Base-by-base conservation (phyloP, 2,888 invertebrate genomes). In the Sinopyrophorus schimmeli region DNA sequence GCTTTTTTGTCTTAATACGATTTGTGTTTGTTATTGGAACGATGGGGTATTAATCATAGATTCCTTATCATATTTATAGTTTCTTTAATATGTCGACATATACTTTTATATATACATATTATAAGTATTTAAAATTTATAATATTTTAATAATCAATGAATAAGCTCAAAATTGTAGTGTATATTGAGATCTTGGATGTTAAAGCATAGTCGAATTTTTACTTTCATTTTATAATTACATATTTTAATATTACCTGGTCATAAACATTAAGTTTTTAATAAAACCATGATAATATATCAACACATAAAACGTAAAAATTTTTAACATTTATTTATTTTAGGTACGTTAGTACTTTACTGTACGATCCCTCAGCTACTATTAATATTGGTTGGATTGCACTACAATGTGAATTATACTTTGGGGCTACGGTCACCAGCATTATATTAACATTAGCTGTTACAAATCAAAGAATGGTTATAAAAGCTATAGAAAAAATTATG, bases 331-430 rank as follows among this genome's bases (percentile, higher is more conserved):
- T n/a, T n/a, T 16, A 7, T 43, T 43, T 7, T 28, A 44, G 44
- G 5, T 44, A 55, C 15, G 50, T 57, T 1, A 39, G 47, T 6
- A 24, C 38, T 14, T 24, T 55, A 9, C 37, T 58, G 3, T 53
- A 61, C 32, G 32, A 49, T 3, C 17, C 53, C n/a, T 37, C 57
- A 4, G 37, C 53, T 5, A 21, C 43, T 3, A 41, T 47, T 3
- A 44, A 55, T 24, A 50, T 60, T 3, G 48, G 46, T n/a, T 60
- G 58, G 7, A 24, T 61, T 17, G 59, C 60, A 3, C 16, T 60
- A 18, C 56, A 56, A 24, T 53, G 53, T 38, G 62, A 62, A 52
- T 27, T 61, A 10, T 61, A 59, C 28, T 41, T 57, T 32, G 62
- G 61, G 3, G 51, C 52, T 9, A 23, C 47, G 1, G 43, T 60